phyloP scores from a whole-genome alignment of 2,888 invertebrate genomes.

The Agrilus biguttatus region DNA sequence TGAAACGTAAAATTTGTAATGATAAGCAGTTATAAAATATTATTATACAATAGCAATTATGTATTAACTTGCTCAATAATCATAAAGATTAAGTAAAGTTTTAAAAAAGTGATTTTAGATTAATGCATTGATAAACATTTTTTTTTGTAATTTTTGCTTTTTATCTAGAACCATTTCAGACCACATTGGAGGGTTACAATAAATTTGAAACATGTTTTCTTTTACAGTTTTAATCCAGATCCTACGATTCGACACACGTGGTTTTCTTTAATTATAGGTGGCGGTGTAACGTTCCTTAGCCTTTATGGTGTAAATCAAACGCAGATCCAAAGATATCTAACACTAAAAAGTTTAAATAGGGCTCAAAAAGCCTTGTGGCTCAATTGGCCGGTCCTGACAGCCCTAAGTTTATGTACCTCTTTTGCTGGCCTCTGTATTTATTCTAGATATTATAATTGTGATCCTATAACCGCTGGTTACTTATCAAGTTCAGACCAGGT shows the following conservation, averaged over 20 bases:
- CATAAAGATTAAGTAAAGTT: too few relatives aligned
- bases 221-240: slow-evolving; percentile 55
- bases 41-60: too few relatives aligned
- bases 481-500: slow-evolving; percentile 57
- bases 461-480: slow-evolving; percentile 50
- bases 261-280: slow-evolving; percentile 72
- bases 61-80: too few relatives aligned
- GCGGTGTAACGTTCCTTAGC: slow-evolving; percentile 62
- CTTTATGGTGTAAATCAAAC: slow-evolving; percentile 82
- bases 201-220: slow-evolving; percentile 4
- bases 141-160: too few relatives aligned
- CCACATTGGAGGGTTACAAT: too few relatives aligned
- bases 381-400: slow-evolving; percentile 64
- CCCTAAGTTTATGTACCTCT: slow-evolving; percentile 59
- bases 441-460: slow-evolving; percentile 69
- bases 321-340: slow-evolving; percentile 60
- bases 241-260: slow-evolving; percentile 73
- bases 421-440: slow-evolving; percentile 65
- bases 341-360: slow-evolving; percentile 52
- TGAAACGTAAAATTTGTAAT: neutral
- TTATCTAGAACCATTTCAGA: too few relatives aligned
- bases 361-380: slow-evolving; percentile 64
- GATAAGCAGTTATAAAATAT: neutral
- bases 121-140: too few relatives aligned
- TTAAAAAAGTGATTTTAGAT: too few relatives aligned